Percentiles rank a stretch among this genome's conserved stretches.
Conservation (phyloP, 2,113 vertebrate species). For the Mus spicilegus region DNA sequence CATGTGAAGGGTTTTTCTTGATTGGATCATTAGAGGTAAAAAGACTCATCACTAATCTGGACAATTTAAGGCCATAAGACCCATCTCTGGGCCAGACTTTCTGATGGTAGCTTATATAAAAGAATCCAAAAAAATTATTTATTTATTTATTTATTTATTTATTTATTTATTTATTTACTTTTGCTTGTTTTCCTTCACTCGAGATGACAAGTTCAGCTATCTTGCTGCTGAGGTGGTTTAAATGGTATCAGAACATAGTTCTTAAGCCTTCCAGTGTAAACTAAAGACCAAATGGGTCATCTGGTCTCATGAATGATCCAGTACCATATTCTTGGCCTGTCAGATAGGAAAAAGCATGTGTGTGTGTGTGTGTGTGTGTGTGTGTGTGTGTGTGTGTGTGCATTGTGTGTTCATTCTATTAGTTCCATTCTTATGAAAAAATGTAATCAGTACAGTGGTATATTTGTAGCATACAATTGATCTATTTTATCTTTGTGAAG, state of each 20-base stretch:
- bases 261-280: background rate
- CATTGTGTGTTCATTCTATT: background rate
- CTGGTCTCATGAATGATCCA: background rate
- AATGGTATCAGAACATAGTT: background rate
- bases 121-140: background rate
- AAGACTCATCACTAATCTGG: background rate
- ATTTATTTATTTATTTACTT: too few relatives aligned
- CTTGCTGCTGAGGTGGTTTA: background rate
- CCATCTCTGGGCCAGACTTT: background rate
- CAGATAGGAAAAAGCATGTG: background rate
- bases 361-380: too few relatives aligned
- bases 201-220: background rate
- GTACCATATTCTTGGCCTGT: background rate
- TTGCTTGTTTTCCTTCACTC: background rate
- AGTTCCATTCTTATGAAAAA: background rate
- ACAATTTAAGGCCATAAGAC: background rate
- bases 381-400: too few relatives aligned
- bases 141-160: too few relatives aligned
- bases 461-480: background rate
- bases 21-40: background rate
- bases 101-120: background rate
- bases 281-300: background rate
- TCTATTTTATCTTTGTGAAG: background rate
- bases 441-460: background rate
- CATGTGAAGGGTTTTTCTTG: background rate